Evolutionary conservation across 2,888 invertebrate genomes (phyloP).

Genomic region (Tridacna gigas): DNA sequence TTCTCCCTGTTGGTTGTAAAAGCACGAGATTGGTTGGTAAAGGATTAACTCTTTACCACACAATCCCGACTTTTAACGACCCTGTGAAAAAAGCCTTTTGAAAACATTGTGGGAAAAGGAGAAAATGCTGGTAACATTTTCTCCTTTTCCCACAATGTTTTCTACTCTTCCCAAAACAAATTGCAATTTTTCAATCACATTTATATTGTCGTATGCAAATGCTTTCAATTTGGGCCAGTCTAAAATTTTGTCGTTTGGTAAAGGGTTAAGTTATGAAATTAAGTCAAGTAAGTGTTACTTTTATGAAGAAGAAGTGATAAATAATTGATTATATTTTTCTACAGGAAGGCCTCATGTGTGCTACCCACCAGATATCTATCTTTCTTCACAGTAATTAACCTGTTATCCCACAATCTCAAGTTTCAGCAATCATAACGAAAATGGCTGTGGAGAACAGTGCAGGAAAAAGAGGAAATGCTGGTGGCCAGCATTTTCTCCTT

Average conservation of each 20-base stretch:
- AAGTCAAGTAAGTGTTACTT: too few species aligned
- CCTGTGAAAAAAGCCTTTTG: background rate
- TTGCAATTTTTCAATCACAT: background rate
- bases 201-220: background rate
- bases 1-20: too few species aligned
- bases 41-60: background rate
- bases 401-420: too few species aligned
- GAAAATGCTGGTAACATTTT: background rate
- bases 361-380: background rate
- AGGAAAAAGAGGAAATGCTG: too few species aligned
- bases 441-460: too few species aligned
- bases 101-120: conserved; percentile 3
- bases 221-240: background rate
- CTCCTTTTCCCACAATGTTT: background rate
- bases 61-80: background rate
- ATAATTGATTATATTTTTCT: background rate
- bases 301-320: background rate
- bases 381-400: too few species aligned
- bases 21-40: too few species aligned
- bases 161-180: background rate
- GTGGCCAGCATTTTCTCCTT: too few species aligned
- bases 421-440: too few species aligned
- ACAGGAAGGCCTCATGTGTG: background rate
- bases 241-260: background rate
- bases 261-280: background rate